Base-by-base conservation (phyloP, 2,888 invertebrate genomes). In the Polia nebulosa region DNA sequence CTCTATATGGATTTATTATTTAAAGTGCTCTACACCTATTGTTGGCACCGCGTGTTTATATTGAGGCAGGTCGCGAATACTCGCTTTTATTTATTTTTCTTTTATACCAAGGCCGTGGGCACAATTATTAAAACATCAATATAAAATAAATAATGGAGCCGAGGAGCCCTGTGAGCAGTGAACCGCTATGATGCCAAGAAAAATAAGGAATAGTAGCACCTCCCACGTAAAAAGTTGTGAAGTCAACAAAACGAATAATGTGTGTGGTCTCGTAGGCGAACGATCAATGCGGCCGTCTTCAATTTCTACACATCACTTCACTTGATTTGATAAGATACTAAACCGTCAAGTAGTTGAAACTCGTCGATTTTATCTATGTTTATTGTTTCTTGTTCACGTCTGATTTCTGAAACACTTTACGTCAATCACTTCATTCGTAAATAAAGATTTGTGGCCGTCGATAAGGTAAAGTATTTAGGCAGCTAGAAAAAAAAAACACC, bases 1-100 rank as follows among this genome's bases (percentile, higher is more conserved):
- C 92, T 90, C 88, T 85, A 89, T 88, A 87, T 89, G 87, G 89
- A 91, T 92, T 92, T 92, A 91, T 93, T 90, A 92, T 92, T 93
- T 91, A 92, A 91, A 92, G 89, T 91, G 89, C 88, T 87, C 86
- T 83, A 84, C 86, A 87, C 88, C 88, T 87, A 92, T 90, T 92
- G 91, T 91, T 78, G 67, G 77, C 79, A 74, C 84, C 85, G 85
- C 84, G 86, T 88, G 88, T 90, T 89, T 88, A 81, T 87, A 88
- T 89, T 89, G 86, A 84, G 86, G 85, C 79, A 84, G 84, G 83
- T 85, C 71, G 82, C 60, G 53, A 68, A 69, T 68, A 78, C 67
- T 55, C 56, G 27, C 53, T 73, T 72, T 76, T 73, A 73, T 76
- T 72, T 74, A 76, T 62, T 66, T 79, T 57, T 59, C 66, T 76